phyloP scores from a whole-genome alignment of 2,797 vertebrate genomes.

The Cyclopterus lumpus region DNA sequence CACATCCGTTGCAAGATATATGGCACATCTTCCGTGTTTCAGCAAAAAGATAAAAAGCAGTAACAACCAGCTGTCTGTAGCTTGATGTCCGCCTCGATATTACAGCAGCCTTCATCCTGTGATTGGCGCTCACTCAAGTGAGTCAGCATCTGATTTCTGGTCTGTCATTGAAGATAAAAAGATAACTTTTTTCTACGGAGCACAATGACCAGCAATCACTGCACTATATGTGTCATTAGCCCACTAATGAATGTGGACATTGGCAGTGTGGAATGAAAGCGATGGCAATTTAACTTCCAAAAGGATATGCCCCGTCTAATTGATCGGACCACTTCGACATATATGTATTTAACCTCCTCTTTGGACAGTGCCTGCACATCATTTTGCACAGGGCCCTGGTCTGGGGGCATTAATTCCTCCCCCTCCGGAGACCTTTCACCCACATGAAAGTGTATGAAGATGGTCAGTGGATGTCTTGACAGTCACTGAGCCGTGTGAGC shows the following conservation, averaged over 20 bases:
- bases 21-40: neutral
- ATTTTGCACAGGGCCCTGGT: constrained; percentile 23
- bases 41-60: neutral
- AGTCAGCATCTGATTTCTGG: constrained; percentile 41
- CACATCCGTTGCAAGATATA: neutral
- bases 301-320: constrained; percentile 50
- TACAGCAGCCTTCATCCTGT: constrained; percentile 30
- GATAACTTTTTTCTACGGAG: constrained; percentile 30
- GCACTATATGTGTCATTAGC: constrained; percentile 41
- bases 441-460: neutral
- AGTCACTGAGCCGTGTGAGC: neutral
- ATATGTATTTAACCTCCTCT: constrained; percentile 55
- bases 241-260: constrained; percentile 55
- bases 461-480: neutral
- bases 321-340: constrained; percentile 37
- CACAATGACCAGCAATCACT: constrained; percentile 32
- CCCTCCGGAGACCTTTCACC: constrained; percentile 45
- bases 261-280: constrained; percentile 27
- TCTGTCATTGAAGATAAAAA: constrained; percentile 41
- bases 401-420: constrained; percentile 35
- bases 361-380: constrained; percentile 21
- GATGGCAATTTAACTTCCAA: constrained; percentile 26
- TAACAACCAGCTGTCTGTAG: constrained; percentile 4
- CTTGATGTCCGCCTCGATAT: constrained; percentile 16
- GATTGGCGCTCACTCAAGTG: constrained; percentile 37